These are phyloP conservation scores for Geopemphigus sp. DNA, from an alignment of 1,140 invertebrate genomes.

Conservation along the genomic window DNA sequence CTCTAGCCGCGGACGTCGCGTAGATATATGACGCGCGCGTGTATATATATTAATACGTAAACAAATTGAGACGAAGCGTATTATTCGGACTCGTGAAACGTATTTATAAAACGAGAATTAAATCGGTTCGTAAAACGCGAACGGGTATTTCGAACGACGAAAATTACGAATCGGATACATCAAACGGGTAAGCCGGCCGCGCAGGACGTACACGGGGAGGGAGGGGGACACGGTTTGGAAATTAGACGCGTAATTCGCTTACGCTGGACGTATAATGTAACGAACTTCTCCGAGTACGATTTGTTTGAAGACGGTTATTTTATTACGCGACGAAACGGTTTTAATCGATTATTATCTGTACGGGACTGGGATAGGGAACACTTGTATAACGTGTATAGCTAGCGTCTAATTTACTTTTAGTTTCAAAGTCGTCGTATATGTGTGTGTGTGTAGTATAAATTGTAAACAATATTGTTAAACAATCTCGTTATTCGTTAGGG, in stretches of 20 bases:
- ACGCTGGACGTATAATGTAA: neutral
- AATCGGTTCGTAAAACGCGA: no score
- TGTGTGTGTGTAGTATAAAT: no score
- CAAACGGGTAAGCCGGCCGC: no score
- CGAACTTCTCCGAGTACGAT: neutral
- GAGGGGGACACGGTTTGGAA: neutral
- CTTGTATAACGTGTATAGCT: neutral
- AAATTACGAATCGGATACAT: no score
- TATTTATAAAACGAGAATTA: conserved; percentile 1
- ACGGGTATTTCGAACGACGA: neutral
- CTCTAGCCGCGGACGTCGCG: neutral
- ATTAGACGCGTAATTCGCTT: neutral
- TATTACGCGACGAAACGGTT: neutral
- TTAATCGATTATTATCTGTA: neutral
- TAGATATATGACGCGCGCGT: neutral
- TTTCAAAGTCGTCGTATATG: conserved; percentile 4
- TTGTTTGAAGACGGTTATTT: neutral
- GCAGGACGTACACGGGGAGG: no score
- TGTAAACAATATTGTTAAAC: no score
- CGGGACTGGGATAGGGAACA: no score
- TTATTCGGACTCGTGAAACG: neutral
- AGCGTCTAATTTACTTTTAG: neutral
- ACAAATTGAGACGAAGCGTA: neutral
- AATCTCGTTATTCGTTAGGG: no score
- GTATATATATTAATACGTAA: no score